Conservation (phyloP, 1,140 invertebrate genomes). For the Nasonia giraulti region DNA sequence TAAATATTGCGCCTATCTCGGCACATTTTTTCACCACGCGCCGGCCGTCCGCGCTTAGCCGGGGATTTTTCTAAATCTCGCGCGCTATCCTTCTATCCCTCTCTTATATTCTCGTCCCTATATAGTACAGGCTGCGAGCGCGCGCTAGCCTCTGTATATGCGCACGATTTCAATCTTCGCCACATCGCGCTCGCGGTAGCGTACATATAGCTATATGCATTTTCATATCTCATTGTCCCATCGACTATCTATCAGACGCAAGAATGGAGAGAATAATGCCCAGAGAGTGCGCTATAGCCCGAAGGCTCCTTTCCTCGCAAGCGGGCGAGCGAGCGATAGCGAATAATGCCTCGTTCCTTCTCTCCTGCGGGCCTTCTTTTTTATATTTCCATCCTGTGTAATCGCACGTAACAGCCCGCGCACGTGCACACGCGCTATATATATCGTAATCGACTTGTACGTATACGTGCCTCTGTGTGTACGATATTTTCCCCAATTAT, state of each 20-base stretch:
- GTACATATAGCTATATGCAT: constrained; percentile 29
- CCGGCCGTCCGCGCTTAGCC: not conserved
- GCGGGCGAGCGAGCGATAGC: constrained; percentile 2
- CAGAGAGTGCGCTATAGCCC: not conserved
- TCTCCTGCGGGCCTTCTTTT: not conserved
- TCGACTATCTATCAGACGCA: constrained; percentile 49
- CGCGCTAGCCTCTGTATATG: not conserved
- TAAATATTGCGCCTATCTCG: constrained; percentile 31
- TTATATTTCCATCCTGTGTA: constrained; percentile 1
- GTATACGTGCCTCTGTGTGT: not conserved
- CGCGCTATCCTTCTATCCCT: not conserved
- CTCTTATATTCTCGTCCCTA: not conserved
- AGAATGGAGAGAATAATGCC: constrained; percentile 46
- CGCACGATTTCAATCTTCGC: constrained; percentile 43
- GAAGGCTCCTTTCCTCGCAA: constrained; percentile 5
- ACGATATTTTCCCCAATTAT: constrained; percentile 38
- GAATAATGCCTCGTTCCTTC: constrained; percentile 38
- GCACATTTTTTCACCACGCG: not conserved
- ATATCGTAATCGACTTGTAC: constrained; percentile 2
- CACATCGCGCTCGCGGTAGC: constrained; percentile 23
- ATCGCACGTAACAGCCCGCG: constrained; percentile 11
- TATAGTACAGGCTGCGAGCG: not conserved
- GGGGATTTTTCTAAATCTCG: not conserved
- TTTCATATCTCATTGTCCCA: constrained; percentile 51
- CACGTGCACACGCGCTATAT: not conserved